Conservation (phyloP, 1,140 invertebrate species). For the Gryllus bimaculatus region DNA sequence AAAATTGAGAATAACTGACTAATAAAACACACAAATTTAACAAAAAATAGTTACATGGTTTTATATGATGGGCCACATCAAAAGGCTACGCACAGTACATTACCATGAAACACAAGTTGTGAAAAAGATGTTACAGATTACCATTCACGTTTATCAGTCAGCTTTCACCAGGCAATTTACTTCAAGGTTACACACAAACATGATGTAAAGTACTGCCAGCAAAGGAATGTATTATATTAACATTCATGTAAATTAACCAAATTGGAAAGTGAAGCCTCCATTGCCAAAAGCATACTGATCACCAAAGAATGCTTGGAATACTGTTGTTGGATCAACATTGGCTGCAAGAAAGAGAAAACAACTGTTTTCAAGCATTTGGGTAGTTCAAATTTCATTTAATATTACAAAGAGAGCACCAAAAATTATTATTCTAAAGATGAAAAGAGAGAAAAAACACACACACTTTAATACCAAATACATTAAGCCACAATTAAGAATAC, state of each 20-base stretch:
- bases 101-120: background rate
- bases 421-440: background rate
- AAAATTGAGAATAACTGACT: background rate
- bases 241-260: conserved; percentile 39
- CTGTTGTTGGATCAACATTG: conserved; percentile 62
- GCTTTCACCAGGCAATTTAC: background rate
- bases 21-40: background rate
- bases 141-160: background rate
- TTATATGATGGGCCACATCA: background rate
- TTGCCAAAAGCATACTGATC: conserved; percentile 40
- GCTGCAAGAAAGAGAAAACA: conserved; percentile 39
- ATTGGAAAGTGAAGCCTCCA: conserved; percentile 53
- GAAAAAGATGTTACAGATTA: no score
- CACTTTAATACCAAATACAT: no score
- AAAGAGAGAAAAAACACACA: no score
- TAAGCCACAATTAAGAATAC: no score
- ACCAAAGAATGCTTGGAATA: conserved; percentile 72
- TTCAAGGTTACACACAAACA: background rate
- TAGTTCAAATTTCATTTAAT: background rate
- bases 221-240: background rate
- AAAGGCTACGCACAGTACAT: background rate
- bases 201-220: background rate
- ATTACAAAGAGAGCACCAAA: background rate
- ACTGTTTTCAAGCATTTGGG: background rate
- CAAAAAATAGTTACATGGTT: background rate